These are phyloP conservation scores for Epiblema foenella DNA, from an alignment of 2,888 invertebrate species.

Conservation along the genomic window DNA sequence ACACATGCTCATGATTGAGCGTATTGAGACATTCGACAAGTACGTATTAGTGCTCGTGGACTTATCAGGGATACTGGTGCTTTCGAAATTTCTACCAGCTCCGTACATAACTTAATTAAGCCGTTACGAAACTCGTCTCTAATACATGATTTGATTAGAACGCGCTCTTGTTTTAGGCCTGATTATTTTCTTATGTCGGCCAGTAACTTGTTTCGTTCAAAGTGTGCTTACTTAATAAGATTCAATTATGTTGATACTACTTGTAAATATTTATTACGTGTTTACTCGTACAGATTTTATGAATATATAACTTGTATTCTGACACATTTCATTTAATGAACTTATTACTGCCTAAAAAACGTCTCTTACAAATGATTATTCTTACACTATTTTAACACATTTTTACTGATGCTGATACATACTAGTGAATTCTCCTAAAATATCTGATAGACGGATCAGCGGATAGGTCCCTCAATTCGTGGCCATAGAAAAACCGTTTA, in stretches of 20 bases:
- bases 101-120: slow-evolving; percentile 59
- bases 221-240: slow-evolving; percentile 36
- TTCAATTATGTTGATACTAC: slow-evolving; percentile 44
- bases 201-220: slow-evolving; percentile 40
- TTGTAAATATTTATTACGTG: slow-evolving; percentile 31
- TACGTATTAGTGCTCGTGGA: slow-evolving; percentile 65
- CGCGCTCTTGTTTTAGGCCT: slow-evolving; percentile 68
- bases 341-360: neutral
- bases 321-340: slow-evolving; percentile 4
- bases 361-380: neutral
- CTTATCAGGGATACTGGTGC: slow-evolving; percentile 45
- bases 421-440: neutral
- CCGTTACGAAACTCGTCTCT: slow-evolving; percentile 60
- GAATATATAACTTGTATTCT: slow-evolving; percentile 1
- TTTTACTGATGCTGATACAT: neutral
- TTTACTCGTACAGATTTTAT: neutral
- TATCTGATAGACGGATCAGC: neutral
- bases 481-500: slow-evolving; percentile 5
- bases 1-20: slow-evolving; percentile 78
- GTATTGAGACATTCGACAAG: slow-evolving; percentile 65
- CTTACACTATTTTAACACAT: neutral
- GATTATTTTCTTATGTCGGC: slow-evolving; percentile 67
- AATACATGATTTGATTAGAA: slow-evolving; percentile 61
- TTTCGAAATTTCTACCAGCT: slow-evolving; percentile 55
- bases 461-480: neutral